Evolutionary conservation across 2,888 invertebrate species (phyloP).

Genomic region (Drosophila colorata): DNA sequence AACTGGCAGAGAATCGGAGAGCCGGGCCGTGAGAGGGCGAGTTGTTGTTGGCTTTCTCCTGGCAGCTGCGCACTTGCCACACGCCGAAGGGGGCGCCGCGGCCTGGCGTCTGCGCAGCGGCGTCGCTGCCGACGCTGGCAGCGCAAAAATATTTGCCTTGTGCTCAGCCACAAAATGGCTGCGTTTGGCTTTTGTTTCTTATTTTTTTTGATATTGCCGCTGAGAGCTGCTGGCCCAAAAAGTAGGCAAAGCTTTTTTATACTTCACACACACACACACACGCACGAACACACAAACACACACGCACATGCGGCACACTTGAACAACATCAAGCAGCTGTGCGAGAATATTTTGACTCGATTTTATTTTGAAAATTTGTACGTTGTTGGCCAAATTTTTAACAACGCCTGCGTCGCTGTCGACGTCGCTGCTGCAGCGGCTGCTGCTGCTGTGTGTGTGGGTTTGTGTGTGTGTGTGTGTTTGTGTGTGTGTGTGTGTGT

Average conservation of each 20-base stretch:
- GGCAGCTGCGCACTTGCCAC: conserved; percentile 63
- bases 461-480: conserved; percentile 4
- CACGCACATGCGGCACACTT: conserved; percentile 22
- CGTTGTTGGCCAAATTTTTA: conserved; percentile 13
- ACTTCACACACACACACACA: conserved; percentile 3
- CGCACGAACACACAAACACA: background rate
- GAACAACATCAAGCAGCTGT: conserved; percentile 51
- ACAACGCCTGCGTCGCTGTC: conserved; percentile 10
- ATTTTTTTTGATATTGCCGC: background rate
- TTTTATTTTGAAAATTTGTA: conserved; percentile 28
- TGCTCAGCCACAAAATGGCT: conserved; percentile 68
- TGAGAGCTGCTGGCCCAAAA: conserved; percentile 47
- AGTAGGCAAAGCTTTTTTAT: conserved; percentile 60
- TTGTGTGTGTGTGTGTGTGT: conserved; percentile 3
- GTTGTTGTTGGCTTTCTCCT: conserved; percentile 23
- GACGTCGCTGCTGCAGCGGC: conserved; percentile 11
- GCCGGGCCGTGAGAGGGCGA: conserved; percentile 12
- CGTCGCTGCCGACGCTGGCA: conserved; percentile 45
- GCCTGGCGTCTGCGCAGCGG: conserved; percentile 58
- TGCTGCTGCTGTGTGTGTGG: conserved; percentile 10
- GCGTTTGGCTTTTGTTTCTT: conserved; percentile 23
- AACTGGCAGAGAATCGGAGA: background rate
- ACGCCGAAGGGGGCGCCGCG: conserved; percentile 14
- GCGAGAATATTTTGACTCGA: conserved; percentile 33
- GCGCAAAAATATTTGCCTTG: conserved; percentile 31